Percentiles rank a stretch among this genome's conserved stretches.
These are phyloP conservation scores for Cuniculus paca DNA, from an alignment of 2,797 vertebrate species.

Conservation along the genomic window DNA sequence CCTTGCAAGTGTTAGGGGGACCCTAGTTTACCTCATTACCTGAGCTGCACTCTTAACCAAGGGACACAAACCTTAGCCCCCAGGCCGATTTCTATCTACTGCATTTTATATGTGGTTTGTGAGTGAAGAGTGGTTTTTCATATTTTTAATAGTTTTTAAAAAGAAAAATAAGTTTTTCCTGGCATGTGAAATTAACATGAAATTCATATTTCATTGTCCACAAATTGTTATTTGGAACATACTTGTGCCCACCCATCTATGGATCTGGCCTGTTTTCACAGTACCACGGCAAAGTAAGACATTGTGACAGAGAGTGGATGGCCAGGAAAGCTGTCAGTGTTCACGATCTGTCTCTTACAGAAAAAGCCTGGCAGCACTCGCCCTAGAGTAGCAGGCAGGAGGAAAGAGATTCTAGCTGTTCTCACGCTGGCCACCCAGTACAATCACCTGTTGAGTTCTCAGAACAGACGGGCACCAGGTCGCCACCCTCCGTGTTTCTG, in stretches of 20 bases:
- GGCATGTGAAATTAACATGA: background rate
- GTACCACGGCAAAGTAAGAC: background rate
- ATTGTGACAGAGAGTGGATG: background rate
- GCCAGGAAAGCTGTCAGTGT: background rate
- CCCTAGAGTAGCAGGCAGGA: background rate
- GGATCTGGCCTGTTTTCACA: background rate
- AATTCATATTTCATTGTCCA: background rate
- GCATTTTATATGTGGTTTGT: background rate
- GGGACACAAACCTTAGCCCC: background rate
- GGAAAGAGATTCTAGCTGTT: background rate
- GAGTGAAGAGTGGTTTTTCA: constrained; percentile 32
- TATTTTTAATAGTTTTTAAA: constrained; percentile 39
- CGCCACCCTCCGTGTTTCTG: background rate
- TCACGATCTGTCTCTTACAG: background rate
- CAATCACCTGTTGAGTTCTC: constrained; percentile 14
- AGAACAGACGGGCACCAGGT: background rate
- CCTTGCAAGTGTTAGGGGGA: background rate
- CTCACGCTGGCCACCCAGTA: background rate
- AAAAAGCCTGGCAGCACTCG: background rate
- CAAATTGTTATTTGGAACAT: background rate
- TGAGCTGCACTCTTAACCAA: background rate
- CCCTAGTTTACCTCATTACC: background rate
- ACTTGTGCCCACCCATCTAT: background rate
- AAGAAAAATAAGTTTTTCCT: constrained; percentile 18
- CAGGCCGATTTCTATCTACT: background rate